Evolutionary conservation across 2,888 invertebrate species (phyloP), one percentile per base, ranked within the genome.

Genomic region (Noctua fimbriata): DNA sequence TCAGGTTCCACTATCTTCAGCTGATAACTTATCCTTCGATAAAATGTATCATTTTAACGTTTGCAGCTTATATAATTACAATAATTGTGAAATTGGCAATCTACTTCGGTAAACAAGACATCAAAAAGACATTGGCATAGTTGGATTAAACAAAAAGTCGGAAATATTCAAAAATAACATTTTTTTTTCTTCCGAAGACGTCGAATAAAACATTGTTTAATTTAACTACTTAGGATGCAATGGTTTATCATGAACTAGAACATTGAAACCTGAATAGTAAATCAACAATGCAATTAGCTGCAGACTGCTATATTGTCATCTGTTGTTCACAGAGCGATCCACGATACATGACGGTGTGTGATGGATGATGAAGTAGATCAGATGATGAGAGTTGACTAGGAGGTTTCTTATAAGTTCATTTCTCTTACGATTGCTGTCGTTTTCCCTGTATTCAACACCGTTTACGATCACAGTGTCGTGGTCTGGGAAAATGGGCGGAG

Each of bases 381-480:
- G 2, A 21, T 67, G 14, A 18, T 32, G 24, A 12, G 9, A 1
- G 10, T 10, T 47, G 49, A 52, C 14, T 0, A 4, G 32, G 2
- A 5, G 44, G 65, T 12, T 32, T 14, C 32, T 55, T 18, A 47
- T 2, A 24, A 69, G 6, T 16, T 72, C 0, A 49, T 67, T 28
- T 58, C n/a, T 41, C 88, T 88, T 81, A 89, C 87, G 90, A 89
- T 91, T 92, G 81, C 73, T 89, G 32, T 92, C 91, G 7, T 79
- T 86, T 52, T 95, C 93, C 83, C 87, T 94, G 70, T 96, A 95
- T 83, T 95, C 93, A 2, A 96, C 91, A 12, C 93, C 95, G 67
- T 96, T 96, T 0, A 96, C 85, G 2, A 95, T 65, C 1, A 96
- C 94, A 0, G 94, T 92, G 10, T 87, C 85, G 0, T 84, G 78